Evolutionary conservation across 2,113 vertebrate genomes (phyloP).

Genomic region (Pituophis catenifer): DNA sequence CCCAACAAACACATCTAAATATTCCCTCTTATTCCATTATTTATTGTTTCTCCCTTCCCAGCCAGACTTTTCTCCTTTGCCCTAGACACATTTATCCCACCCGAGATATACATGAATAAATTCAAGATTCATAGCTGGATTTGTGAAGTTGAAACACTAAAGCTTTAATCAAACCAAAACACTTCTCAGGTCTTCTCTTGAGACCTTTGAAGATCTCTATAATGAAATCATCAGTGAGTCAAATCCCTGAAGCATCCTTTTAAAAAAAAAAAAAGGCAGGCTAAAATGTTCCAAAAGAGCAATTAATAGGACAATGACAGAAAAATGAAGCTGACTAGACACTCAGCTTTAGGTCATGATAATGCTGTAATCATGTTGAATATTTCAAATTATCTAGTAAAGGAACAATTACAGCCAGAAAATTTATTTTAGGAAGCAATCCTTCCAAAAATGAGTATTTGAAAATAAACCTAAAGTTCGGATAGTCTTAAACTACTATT

Average conservation of each 20-base stretch:
- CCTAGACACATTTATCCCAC: background rate
- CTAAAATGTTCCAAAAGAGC: background rate
- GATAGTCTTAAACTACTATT: background rate
- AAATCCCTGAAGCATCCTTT: conserved; percentile 22
- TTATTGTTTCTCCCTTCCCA: background rate
- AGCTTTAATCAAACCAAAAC: conserved; percentile 14
- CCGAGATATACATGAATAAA: background rate
- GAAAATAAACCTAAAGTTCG: background rate
- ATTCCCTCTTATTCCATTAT: background rate
- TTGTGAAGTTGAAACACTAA: conserved; percentile 12
- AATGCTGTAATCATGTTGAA: background rate
- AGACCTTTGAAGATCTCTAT: background rate
- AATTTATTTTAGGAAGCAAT: fast-evolving
- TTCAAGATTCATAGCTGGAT: background rate
- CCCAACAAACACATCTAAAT: background rate
- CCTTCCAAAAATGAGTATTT: background rate
- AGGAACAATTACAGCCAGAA: no score
- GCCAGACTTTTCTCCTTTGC: background rate
- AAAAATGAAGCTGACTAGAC: background rate
- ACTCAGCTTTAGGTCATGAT: background rate
- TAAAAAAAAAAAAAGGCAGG: conserved; percentile 1
- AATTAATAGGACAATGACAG: background rate
- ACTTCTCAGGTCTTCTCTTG: background rate
- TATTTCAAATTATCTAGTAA: background rate
- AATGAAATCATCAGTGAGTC: conserved; percentile 7